phyloP scores from a whole-genome alignment of 2,888 invertebrate genomes.

The Melanophora roralis region DNA sequence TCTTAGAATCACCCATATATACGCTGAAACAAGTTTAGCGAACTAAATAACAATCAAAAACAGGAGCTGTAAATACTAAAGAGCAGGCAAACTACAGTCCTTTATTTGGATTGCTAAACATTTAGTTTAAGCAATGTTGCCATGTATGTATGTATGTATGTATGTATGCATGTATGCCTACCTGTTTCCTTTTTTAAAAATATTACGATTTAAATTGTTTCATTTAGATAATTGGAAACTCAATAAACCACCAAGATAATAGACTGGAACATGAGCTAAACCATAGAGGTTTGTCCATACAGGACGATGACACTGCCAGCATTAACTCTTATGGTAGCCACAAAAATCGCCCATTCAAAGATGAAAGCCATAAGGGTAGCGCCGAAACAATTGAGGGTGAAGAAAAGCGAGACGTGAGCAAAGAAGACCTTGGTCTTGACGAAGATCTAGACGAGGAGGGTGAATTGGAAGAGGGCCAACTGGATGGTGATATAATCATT shows the following conservation, averaged over 20 bases:
- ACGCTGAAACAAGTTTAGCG: too few species aligned
- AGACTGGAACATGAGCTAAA: constrained; percentile 86
- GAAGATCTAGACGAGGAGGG: constrained; percentile 82
- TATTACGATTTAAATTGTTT: too few species aligned
- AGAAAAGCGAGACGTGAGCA: constrained; percentile 92
- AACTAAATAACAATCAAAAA: too few species aligned
- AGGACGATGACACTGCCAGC: constrained; percentile 89
- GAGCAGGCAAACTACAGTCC: too few species aligned
- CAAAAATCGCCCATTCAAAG: constrained; percentile 91
- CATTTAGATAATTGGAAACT: constrained; percentile 81
- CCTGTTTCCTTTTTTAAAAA: too few species aligned
- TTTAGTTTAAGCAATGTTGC: too few species aligned
- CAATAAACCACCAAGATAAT: constrained; percentile 88
- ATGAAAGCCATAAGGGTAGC: constrained; percentile 94
- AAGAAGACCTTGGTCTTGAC: constrained; percentile 91
- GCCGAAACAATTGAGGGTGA: constrained; percentile 91
- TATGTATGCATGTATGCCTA: too few species aligned
- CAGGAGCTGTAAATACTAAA: too few species aligned
- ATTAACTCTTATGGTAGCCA: constrained; percentile 95
- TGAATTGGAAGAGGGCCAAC: constrained; percentile 81
- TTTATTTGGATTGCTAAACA: too few species aligned
- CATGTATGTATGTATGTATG: too few species aligned
- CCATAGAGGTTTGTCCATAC: constrained; percentile 84
- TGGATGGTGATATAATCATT: constrained; percentile 83
- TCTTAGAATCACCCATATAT: too few species aligned